These are phyloP conservation scores for Philotrypesis tridentata DNA, from an alignment of 1,140 invertebrate genomes.

Conservation along the genomic window DNA sequence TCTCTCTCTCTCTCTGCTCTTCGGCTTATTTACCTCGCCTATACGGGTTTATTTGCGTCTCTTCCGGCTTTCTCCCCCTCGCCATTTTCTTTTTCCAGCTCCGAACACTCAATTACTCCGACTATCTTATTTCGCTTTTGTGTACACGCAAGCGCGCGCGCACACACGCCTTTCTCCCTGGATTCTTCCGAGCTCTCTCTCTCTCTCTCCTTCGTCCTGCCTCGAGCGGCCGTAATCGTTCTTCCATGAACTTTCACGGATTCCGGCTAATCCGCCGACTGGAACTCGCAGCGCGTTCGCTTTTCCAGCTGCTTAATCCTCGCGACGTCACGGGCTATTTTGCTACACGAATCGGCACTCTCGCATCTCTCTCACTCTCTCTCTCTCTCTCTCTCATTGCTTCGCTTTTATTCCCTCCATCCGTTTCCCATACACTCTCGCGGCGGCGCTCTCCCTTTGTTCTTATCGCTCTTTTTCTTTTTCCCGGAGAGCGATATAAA, in stretches of 20 bases:
- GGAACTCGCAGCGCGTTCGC: conserved; percentile 15
- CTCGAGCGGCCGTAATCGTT: conserved; percentile 31
- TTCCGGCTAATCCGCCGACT: conserved; percentile 36
- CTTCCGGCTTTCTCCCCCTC: not conserved
- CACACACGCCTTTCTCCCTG: not conserved
- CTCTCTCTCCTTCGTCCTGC: not conserved
- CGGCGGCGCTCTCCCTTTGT: not conserved
- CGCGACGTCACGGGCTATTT: conserved; percentile 39
- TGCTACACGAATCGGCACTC: conserved; percentile 48
- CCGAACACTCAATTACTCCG: not conserved
- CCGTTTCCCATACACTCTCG: conserved; percentile 10
- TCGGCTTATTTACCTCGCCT: not conserved
- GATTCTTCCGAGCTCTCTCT: not conserved
- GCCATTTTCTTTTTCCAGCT: not conserved
- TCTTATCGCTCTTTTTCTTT: not conserved
- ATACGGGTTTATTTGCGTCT: not conserved
- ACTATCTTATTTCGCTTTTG: not conserved
- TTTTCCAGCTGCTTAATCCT: conserved; percentile 31
- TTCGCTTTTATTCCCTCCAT: not conserved
- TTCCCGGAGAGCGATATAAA: conserved; percentile 5
- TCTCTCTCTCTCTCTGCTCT: not conserved
- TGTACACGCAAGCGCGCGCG: not conserved
- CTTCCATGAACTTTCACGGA: conserved; percentile 44
- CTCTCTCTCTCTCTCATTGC: no score
- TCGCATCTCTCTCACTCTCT: no score